Percentiles rank a stretch among this genome's conserved stretches.
Conservation (phyloP, 2,888 invertebrate species). For the Gastracanthus pulcherrimus region DNA sequence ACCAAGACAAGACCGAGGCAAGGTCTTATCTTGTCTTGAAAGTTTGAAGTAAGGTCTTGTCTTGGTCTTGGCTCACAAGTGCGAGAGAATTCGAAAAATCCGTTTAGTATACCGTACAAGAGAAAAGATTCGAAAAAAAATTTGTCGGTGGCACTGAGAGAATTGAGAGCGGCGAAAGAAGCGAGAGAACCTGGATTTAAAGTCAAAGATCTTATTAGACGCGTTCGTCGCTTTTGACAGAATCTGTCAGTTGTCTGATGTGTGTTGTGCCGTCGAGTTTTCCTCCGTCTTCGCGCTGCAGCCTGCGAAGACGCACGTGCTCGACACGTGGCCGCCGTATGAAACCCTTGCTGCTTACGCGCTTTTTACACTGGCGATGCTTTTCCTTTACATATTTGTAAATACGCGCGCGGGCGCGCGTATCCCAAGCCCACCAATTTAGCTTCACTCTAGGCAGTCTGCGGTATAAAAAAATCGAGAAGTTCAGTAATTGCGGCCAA, state of each 20-base stretch:
- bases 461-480: not conserved
- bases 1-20: no score
- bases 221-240: conserved; percentile 27
- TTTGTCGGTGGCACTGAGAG: not conserved
- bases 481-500: not conserved
- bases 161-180: no score
- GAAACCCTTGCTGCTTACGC: not conserved
- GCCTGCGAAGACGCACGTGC: conserved; percentile 47
- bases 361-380: not conserved
- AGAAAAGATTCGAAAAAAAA: not conserved
- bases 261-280: not conserved
- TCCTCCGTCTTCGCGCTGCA: no score
- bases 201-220: not conserved
- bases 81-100: no score
- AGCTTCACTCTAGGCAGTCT: not conserved
- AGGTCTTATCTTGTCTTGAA: no score
- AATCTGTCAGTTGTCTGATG: no score
- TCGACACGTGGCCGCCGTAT: conserved; percentile 55
- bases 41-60: no score
- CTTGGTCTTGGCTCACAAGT: no score
- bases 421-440: not conserved
- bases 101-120: no score
- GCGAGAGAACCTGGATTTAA: not conserved
- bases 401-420: not conserved
- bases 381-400: not conserved